These are phyloP conservation scores for Thalassophryne amazonica DNA, from an alignment of 2,797 vertebrate genomes.

Conservation along the genomic window DNA sequence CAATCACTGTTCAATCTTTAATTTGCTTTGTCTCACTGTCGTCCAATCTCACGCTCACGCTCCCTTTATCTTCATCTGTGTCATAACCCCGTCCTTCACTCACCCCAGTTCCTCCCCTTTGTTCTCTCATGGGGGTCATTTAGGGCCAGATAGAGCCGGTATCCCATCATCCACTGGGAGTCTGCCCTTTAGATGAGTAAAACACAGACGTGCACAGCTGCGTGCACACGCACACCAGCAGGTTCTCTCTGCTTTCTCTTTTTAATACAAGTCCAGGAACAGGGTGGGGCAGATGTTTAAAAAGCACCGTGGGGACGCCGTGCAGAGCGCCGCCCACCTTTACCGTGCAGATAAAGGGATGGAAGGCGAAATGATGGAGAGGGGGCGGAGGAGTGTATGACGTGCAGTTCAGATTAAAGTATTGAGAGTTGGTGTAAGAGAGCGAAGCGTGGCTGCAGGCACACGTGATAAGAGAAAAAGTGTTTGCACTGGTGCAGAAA, in stretches of 20 bases:
- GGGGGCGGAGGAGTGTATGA: neutral
- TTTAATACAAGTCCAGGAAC: conserved; percentile 36
- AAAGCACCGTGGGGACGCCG: conserved; percentile 22
- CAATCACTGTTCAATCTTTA: conserved; percentile 22
- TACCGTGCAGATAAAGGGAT: conserved; percentile 25
- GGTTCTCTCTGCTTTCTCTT: no score
- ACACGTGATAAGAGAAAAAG: conserved; percentile 13
- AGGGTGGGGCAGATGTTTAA: conserved; percentile 29
- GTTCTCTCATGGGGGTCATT: conserved; percentile 52
- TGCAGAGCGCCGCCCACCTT: conserved; percentile 16
- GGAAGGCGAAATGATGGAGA: conserved; percentile 16
- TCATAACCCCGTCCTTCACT: neutral
- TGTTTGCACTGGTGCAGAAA: neutral
- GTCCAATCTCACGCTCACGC: neutral
- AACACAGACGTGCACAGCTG: neutral
- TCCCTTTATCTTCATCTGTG: neutral
- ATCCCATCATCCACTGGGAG: conserved; percentile 36
- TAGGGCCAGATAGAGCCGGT: conserved; percentile 42
- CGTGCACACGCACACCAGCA: no score
- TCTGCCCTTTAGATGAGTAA: conserved; percentile 52
- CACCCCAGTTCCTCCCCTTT: neutral
- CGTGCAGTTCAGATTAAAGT: conserved; percentile 41
- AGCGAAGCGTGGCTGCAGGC: neutral
- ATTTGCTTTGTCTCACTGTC: conserved; percentile 14
- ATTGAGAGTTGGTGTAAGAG: conserved; percentile 25